Base-by-base conservation (phyloP, 2,888 invertebrate species). In the Apotomis betuletana region DNA sequence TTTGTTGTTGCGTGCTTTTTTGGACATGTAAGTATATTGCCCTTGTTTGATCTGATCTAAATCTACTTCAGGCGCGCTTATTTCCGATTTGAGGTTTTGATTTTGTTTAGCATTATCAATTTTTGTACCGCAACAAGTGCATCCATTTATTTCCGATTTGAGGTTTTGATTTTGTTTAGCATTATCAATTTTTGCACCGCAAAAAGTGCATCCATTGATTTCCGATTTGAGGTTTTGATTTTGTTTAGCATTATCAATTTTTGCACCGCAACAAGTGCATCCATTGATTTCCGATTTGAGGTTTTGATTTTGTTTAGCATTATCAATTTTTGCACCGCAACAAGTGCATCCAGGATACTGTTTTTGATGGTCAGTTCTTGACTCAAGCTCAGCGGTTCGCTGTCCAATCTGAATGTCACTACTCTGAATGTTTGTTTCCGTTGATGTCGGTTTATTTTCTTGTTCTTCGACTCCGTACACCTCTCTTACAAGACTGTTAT, bases 401-500 rank as follows among this genome's bases (percentile, higher is more conserved):
- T 27, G 27, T 27, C 27, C 27, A 27, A 1, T 2, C 27, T 27
- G 27, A 27, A 27, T 27, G 27, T 27, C 27, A 27, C 27, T 27
- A 27, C 27, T 27, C 27, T 27, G 27, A 27, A 27, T 27, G 2
- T 27, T 2, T 27, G 27, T 41, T 41, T 41, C 4, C 6, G 41
- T 41, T 41, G 6, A 6, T 6, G 6, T 41, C 41, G 41, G 27
- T 27, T 73, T 77, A 3, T 79, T 62, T 44, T 81, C 79, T 4
- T 73, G 77, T 12, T 79, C 73, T 65, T 84, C 80, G 65, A 80
- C 82, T 9, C 75, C 79, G 58, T 83, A 88, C 54, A 88, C 81
- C 60, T 78, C 86, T 76, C 82, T 82, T 9, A 88, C 75, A 44
- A 88, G 76, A 73, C 85, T 87, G 4, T 84, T 77, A 5, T 74